These are phyloP conservation scores for Drosophila stalkeri DNA, from an alignment of 2,888 invertebrate genomes.

Conservation along the genomic window DNA sequence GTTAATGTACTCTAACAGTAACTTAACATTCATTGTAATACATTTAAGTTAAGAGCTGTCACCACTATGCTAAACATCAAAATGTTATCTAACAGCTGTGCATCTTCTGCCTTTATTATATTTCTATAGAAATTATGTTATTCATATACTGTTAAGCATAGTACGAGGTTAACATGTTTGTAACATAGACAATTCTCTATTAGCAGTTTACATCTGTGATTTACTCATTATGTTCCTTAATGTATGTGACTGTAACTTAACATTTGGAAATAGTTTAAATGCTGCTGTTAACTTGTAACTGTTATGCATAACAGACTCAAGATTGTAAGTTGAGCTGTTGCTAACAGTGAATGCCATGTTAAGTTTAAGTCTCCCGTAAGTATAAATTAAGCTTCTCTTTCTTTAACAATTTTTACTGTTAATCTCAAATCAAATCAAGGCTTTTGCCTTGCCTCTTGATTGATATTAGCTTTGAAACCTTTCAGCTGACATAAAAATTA, in stretches of 20 bases:
- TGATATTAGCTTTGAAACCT: background rate
- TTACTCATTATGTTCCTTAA: too few relatives aligned
- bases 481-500: background rate
- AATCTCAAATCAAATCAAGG: background rate
- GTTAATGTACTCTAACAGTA: slow-evolving; percentile 20
- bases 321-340: background rate
- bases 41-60: background rate
- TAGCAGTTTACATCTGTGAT: background rate
- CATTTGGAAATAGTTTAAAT: background rate
- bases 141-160: too few relatives aligned
- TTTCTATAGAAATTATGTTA: background rate
- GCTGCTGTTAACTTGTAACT: background rate
- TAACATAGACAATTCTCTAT: background rate
- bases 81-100: background rate
- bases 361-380: background rate
- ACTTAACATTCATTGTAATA: background rate
- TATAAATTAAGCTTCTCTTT: background rate
- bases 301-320: background rate
- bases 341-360: background rate
- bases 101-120: background rate
- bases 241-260: background rate
- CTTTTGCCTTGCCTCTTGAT: background rate
- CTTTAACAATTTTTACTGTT: background rate
- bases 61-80: background rate
- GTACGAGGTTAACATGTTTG: background rate